Evolutionary conservation across 2,113 vertebrate genomes (phyloP).

Genomic region (Scartelaos histophorus): DNA sequence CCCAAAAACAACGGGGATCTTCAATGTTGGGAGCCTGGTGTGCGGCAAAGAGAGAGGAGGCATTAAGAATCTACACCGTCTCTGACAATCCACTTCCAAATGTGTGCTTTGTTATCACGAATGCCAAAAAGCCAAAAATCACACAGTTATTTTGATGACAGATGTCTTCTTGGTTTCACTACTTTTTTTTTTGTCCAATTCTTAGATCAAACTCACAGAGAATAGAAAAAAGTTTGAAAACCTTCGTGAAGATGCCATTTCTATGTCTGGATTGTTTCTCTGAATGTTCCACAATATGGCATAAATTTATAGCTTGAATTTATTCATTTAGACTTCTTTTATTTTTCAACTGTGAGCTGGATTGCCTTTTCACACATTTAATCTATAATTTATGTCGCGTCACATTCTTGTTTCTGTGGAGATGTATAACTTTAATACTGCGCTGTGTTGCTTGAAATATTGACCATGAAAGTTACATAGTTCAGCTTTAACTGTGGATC

Average conservation of each 20-base stretch:
- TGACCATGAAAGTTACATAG: too few relatives aligned
- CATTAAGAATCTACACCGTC: not conserved
- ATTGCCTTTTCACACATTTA: too few relatives aligned
- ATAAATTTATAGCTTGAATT: too few relatives aligned
- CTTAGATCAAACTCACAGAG: not conserved
- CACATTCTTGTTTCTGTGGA: too few relatives aligned
- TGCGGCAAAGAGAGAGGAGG: conserved; percentile 5
- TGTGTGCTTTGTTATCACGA: conserved; percentile 37
- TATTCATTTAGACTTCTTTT: too few relatives aligned
- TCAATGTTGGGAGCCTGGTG: conserved; percentile 10
- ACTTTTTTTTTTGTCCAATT: too few relatives aligned
- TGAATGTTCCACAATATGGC: too few relatives aligned
- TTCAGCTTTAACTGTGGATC: too few relatives aligned
- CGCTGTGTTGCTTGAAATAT: too few relatives aligned
- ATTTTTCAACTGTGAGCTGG: too few relatives aligned
- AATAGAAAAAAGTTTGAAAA: not conserved
- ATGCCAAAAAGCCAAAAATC: conserved; percentile 23
- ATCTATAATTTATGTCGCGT: too few relatives aligned
- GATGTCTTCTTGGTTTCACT: conserved; percentile 30
- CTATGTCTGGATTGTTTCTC: not conserved
- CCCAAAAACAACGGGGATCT: conserved; percentile 31
- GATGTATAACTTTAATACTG: not conserved
- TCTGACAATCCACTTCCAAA: conserved; percentile 16
- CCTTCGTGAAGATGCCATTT: not conserved
- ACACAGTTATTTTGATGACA: conserved; percentile 27